Evolutionary conservation across 2,113 vertebrate species (phyloP).

Genomic region (Solea solea): DNA sequence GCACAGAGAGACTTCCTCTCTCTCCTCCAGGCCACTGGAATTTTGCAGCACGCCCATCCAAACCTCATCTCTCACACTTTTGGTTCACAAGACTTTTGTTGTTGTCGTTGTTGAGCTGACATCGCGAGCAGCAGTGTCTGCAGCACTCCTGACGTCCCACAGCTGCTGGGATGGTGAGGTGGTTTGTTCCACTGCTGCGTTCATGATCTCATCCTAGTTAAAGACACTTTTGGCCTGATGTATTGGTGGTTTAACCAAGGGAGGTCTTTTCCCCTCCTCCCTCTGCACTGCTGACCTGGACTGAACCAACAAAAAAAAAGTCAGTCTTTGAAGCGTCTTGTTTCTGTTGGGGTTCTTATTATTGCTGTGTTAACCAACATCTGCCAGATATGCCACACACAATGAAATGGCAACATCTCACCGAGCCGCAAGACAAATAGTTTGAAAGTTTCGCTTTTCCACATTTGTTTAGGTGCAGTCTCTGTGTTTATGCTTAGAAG

Average conservation of each 20-base stretch:
- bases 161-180: conserved; percentile 48
- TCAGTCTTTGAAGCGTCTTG: conserved; percentile 16
- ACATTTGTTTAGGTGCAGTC: neutral
- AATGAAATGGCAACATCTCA: conserved; percentile 3
- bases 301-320: conserved; percentile 18
- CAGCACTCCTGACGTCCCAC: conserved; percentile 31
- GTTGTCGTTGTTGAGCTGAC: neutral
- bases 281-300: conserved; percentile 44
- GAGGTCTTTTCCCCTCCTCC: conserved; percentile 10
- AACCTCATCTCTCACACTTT: conserved; percentile 10
- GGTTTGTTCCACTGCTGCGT: conserved; percentile 71
- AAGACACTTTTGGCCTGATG: conserved; percentile 56
- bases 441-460: conserved; percentile 9
- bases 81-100: neutral
- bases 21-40: conserved; percentile 42
- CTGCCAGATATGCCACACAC: conserved; percentile 10
- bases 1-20: conserved; percentile 29
- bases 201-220: conserved; percentile 72
- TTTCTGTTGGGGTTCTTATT: conserved; percentile 30
- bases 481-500: neutral
- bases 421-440: neutral
- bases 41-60: conserved; percentile 17
- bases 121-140: conserved; percentile 10
- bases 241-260: conserved; percentile 59
- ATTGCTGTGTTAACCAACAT: neutral